Percentiles rank a stretch among this genome's conserved stretches.
These are phyloP conservation scores for Myotis vivesi DNA, from an alignment of 2,797 vertebrate species.

Conservation along the genomic window DNA sequence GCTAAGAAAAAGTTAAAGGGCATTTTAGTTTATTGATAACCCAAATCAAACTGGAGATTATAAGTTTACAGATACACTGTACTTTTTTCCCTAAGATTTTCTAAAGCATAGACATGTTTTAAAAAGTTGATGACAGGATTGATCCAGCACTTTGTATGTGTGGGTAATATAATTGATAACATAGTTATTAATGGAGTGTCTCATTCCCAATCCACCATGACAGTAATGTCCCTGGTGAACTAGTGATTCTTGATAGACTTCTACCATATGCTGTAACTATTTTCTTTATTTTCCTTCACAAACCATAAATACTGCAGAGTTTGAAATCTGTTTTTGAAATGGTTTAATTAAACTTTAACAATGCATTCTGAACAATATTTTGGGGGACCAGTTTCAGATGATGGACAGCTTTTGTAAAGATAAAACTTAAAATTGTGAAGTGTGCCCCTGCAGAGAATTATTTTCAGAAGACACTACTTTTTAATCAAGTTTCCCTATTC, in stretches of 20 bases:
- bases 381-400: slow-evolving; percentile 19
- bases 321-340: slow-evolving; percentile 51
- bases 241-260: neutral
- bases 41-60: neutral
- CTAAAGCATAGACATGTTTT: neutral
- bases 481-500: slow-evolving; percentile 40
- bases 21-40: neutral
- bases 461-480: slow-evolving; percentile 50
- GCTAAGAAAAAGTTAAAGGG: neutral
- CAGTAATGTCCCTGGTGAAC: neutral
- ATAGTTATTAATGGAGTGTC: neutral
- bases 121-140: neutral
- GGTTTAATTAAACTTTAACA: slow-evolving; percentile 50
- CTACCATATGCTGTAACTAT: neutral
- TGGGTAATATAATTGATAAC: neutral
- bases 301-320: slow-evolving; percentile 28
- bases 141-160: neutral
- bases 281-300: slow-evolving; percentile 62
- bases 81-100: neutral
- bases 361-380: neutral
- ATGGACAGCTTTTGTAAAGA: slow-evolving; percentile 61
- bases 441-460: slow-evolving; percentile 35
- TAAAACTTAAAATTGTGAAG: slow-evolving; percentile 64
- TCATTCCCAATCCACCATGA: neutral
- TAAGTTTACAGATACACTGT: neutral